Evolutionary conservation across 2,113 vertebrate species (phyloP), one percentile per base, ranked within the genome.

Genomic region (Falcunculus frontatus): DNA sequence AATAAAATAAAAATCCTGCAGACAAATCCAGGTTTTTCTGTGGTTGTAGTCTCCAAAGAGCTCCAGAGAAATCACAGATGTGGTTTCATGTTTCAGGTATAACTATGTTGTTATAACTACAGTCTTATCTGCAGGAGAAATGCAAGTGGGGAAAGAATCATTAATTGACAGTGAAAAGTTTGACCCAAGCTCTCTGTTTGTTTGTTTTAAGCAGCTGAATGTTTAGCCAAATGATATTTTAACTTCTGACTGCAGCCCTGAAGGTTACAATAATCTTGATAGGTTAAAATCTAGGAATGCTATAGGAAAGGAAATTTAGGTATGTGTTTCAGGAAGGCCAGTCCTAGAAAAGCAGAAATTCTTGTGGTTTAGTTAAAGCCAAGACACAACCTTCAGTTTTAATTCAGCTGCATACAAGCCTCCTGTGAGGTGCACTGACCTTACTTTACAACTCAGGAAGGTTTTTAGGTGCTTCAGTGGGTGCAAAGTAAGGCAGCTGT

Each of bases 1-100:
- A 95, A 91, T 90, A 93, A 93, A 93, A 93, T 95, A 96, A 97
- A 95, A 98, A 93, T 87, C 74, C 73, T 94, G 96, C 95, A 84
- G 91, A 89, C 63, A 96, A 88, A 78, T 69, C 94, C 93, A 90
- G 89, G 35, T 75, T 97, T 96, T 87, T 88, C 78, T 82, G 27
- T 86, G 74, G 70, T 41, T 4, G 23, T 59, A 47, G 90, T 96
- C 97, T 97, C 95, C 76, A 72, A 93, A 79, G 95, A 95, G 85
- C 88, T 93, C 90, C 64, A 78, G 88, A 94, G 90, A 96, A 91
- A 94, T 96, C 91, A 56, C 89, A 90, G 95, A 84, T 94, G 84
- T 78, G 94, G 96, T 98, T 97, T 98, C 90, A n/a, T 44, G 49
- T 98, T 98, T 97, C 97, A 97, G 80, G 87, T 96, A 95, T 95